Percentiles rank a stretch among this genome's conserved stretches.
Evolutionary conservation across 2,113 vertebrate species (phyloP).

Genomic region (Nansenia antarctica): DNA sequence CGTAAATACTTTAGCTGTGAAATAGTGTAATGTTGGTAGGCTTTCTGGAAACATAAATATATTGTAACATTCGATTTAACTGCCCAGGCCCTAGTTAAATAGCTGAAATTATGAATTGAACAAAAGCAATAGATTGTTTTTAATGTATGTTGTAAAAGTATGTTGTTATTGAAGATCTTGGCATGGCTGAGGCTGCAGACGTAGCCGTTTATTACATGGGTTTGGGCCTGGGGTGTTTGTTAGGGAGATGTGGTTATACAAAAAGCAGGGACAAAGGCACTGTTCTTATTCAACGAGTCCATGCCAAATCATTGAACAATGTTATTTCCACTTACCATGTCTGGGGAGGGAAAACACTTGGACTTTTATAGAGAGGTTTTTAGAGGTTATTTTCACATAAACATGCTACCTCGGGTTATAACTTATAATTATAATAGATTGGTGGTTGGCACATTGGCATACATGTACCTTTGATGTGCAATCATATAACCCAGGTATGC

Average conservation of each 20-base stretch:
- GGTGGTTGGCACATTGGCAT: no score
- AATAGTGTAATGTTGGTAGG: conserved; percentile 28
- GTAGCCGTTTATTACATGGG: not conserved
- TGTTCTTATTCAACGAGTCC: conserved; percentile 20
- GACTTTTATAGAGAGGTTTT: not conserved
- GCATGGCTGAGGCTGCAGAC: conserved; percentile 47
- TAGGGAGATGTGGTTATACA: conserved; percentile 29
- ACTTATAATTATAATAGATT: no score
- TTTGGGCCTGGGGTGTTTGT: conserved; percentile 45
- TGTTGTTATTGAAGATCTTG: conserved; percentile 56
- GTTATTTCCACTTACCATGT: not conserved
- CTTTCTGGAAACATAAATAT: conserved; percentile 58
- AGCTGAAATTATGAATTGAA: conserved; percentile 53
- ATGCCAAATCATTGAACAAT: conserved; percentile 10
- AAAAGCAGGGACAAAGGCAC: conserved; percentile 33
- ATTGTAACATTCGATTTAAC: conserved; percentile 60
- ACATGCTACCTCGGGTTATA: not conserved
- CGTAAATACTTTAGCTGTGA: conserved; percentile 48
- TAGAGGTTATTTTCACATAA: not conserved
- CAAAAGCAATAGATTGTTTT: conserved; percentile 48
- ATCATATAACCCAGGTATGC: no score
- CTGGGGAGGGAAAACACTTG: not conserved
- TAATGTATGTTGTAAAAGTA: conserved; percentile 42
- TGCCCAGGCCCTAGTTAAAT: conserved; percentile 45
- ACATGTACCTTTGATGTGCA: no score